Conservation (phyloP, 2,113 vertebrate species). For the Cebus imitator region DNA sequence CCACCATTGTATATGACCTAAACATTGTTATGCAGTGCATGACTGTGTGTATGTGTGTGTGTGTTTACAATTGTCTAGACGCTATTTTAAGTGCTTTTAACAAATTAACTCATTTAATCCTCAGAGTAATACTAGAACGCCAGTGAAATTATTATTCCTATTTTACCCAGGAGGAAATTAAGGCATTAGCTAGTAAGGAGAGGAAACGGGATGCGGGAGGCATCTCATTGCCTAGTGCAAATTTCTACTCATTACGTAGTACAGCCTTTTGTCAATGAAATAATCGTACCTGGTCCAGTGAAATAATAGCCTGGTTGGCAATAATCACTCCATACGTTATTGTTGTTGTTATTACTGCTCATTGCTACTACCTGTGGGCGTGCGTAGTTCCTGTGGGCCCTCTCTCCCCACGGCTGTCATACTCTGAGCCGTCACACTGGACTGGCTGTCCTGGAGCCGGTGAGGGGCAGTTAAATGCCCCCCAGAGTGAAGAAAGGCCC, state of each 20-base stretch:
- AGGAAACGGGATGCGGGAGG: neutral
- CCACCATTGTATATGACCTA: neutral
- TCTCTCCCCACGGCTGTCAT: neutral
- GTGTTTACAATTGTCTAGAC: too few relatives aligned
- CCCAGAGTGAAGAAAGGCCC: too few relatives aligned
- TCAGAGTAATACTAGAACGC: neutral
- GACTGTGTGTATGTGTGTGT: neutral
- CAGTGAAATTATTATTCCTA: neutral
- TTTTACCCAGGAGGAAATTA: neutral
- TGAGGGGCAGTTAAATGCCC: neutral
- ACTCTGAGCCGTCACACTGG: rapidly evolving
- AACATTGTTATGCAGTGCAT: neutral
- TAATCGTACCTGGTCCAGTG: neutral
- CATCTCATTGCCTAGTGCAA: neutral
- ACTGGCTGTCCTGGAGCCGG: neutral
- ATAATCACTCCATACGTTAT: neutral
- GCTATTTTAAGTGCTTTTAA: neutral
- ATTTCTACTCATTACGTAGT: neutral
- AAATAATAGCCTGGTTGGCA: neutral
- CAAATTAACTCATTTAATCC: neutral
- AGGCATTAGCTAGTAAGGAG: neutral
- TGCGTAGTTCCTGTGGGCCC: rapidly evolving
- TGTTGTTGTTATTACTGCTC: neutral
- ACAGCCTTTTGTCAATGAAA: neutral
- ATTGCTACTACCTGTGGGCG: neutral